Evolutionary conservation across 2,113 vertebrate species (phyloP).

Genomic region (Cephalopholis sonnerati): DNA sequence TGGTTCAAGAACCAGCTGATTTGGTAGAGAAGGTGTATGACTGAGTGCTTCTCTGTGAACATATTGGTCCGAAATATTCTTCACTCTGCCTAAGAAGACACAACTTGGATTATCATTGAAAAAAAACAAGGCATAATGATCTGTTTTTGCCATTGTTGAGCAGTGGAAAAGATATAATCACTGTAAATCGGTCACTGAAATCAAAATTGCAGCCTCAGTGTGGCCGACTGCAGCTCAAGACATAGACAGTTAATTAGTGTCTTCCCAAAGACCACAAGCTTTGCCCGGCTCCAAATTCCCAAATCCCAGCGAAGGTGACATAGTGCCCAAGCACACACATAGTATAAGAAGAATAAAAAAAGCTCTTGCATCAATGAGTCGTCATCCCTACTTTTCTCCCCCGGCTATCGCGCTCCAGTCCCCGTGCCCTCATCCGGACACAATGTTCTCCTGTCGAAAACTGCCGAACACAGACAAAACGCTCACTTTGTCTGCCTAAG

Average conservation of each 20-base stretch:
- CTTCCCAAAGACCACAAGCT: conserved; percentile 28
- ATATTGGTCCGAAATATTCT: neutral
- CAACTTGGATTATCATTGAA: neutral
- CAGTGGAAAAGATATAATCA: neutral
- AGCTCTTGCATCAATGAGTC: conserved; percentile 50
- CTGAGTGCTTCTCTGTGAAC: neutral
- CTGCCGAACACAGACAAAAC: conserved; percentile 82
- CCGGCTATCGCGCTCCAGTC: conserved; percentile 47
- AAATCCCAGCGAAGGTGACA: conserved; percentile 31
- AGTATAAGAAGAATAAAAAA: conserved; percentile 26
- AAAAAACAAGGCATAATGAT: neutral
- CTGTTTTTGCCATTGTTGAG: neutral
- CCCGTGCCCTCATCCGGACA: conserved; percentile 73
- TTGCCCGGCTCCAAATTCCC: conserved; percentile 21
- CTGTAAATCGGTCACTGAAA: conserved; percentile 9
- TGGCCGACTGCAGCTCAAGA: conserved; percentile 23
- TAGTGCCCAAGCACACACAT: conserved; percentile 2
- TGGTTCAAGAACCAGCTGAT: too few relatives aligned
- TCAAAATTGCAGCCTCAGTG: conserved; percentile 18
- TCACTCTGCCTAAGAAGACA: neutral
- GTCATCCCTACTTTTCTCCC: conserved; percentile 51
- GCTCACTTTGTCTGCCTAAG: conserved; percentile 85
- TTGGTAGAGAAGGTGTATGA: neutral
- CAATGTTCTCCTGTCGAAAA: conserved; percentile 81
- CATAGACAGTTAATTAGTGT: conserved; percentile 25